A percentile compares a stretch with the other conserved stretches of the same genome.
phyloP scores from a whole-genome alignment of 2,888 invertebrate species.

The Cantharis rustica region DNA sequence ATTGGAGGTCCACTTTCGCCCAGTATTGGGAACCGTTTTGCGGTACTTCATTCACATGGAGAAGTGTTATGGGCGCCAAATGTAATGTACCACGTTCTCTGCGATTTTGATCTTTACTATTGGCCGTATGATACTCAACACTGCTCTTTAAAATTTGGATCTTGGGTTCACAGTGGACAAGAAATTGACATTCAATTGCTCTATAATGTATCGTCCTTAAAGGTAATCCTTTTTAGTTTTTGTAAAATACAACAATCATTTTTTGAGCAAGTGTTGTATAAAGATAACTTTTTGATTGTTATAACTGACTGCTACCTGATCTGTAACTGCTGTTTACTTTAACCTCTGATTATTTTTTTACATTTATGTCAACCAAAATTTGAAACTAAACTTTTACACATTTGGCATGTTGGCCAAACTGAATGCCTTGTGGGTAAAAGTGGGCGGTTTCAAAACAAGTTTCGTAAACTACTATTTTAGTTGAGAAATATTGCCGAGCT shows the following conservation, averaged over 20 bases:
- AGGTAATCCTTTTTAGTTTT: not conserved
- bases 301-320: too few species aligned
- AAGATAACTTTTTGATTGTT: too few species aligned
- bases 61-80: constrained; percentile 70
- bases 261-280: too few species aligned
- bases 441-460: not conserved
- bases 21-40: constrained; percentile 63
- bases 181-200: constrained; percentile 59
- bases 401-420: too few species aligned
- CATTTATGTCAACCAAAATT: too few species aligned
- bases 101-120: constrained; percentile 66
- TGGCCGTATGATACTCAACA: constrained; percentile 80
- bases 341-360: too few species aligned
- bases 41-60: constrained; percentile 59
- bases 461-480: not conserved
- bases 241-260: too few species aligned
- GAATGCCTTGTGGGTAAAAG: not conserved
- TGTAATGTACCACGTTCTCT: constrained; percentile 68
- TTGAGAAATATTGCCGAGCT: not conserved
- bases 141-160: constrained; percentile 71
- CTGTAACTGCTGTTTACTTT: too few species aligned
- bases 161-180: constrained; percentile 69
- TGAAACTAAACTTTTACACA: too few species aligned
- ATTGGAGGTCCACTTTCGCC: constrained; percentile 62
- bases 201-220: not conserved